Evolutionary conservation across 2,113 vertebrate species (phyloP).

Genomic region (Thryonomys swinderianus): DNA sequence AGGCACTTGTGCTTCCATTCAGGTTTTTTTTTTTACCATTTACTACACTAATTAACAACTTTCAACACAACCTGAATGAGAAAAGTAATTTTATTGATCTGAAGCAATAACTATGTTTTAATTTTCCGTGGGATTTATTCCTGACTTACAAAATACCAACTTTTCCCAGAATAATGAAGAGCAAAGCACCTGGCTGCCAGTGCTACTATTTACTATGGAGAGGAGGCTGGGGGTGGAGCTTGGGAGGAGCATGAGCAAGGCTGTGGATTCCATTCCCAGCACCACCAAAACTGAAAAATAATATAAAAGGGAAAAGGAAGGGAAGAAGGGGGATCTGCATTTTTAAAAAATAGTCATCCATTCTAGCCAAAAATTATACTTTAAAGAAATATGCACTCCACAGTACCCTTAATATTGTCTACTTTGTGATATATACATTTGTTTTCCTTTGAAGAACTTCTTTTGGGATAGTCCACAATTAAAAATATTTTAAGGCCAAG

Average conservation of each 20-base stretch:
- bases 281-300: background rate
- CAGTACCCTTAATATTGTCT: background rate
- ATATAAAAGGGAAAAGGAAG: background rate
- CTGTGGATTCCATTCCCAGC: background rate
- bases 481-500: conserved; percentile 42
- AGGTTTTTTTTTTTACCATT: background rate
- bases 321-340: background rate
- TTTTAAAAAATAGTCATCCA: background rate
- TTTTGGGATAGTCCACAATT: background rate
- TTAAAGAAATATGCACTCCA: background rate
- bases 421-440: background rate
- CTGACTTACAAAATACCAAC: background rate
- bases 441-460: conserved; percentile 23
- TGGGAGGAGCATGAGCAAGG: background rate
- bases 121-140: conserved; percentile 30
- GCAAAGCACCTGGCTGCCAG: background rate
- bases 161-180: conserved; percentile 31
- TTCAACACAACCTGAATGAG: conserved; percentile 62
- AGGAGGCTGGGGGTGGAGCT: background rate
- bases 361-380: background rate
- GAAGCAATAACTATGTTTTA: conserved; percentile 32
- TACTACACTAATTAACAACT: conserved; percentile 34
- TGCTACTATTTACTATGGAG: background rate
- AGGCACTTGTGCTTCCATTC: too few relatives aligned
- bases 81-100: conserved; percentile 50